Percentiles rank a stretch among this genome's conserved stretches.
These are phyloP conservation scores for Emberiza fucata DNA, from an alignment of 2,113 vertebrate genomes.

Conservation along the genomic window DNA sequence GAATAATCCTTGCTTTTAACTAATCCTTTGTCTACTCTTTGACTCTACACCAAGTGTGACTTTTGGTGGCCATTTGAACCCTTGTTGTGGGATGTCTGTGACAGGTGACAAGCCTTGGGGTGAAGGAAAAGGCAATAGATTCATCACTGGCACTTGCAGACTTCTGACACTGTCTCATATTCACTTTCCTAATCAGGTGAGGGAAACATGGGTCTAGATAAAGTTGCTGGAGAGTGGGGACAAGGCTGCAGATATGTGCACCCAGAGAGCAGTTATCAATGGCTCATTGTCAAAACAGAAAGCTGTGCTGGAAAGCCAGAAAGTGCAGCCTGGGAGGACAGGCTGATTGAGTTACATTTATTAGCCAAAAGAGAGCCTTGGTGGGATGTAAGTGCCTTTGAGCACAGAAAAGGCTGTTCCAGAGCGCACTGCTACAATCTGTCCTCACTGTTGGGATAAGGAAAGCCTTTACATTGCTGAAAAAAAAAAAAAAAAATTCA, in stretches of 20 bases:
- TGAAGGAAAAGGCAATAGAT: conserved; percentile 53
- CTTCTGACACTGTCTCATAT: conserved; percentile 32
- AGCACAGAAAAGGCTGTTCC: not conserved
- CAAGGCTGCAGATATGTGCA: not conserved
- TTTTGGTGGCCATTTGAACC: conserved; percentile 12
- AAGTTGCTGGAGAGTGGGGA: not conserved
- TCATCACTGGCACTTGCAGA: conserved; percentile 36
- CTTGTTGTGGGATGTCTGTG: not conserved
- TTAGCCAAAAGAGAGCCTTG: conserved; percentile 26
- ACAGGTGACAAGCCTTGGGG: not conserved
- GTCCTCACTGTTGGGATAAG: not conserved
- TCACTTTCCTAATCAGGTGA: conserved; percentile 62
- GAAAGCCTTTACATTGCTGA: not conserved
- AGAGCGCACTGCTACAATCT: not conserved
- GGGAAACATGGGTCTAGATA: conserved; percentile 38
- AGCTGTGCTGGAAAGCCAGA: not conserved
- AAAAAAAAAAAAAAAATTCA: not conserved
- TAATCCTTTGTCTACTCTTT: not conserved
- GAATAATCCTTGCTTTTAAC: not conserved
- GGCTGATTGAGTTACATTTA: conserved; percentile 38
- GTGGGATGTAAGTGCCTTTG: not conserved
- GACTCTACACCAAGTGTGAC: not conserved
- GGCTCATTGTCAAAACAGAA: conserved; percentile 45
- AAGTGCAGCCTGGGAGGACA: not conserved
- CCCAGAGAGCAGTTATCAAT: conserved; percentile 50